Conservation (phyloP, 1,140 invertebrate species). For the Drosophila mayri region DNA sequence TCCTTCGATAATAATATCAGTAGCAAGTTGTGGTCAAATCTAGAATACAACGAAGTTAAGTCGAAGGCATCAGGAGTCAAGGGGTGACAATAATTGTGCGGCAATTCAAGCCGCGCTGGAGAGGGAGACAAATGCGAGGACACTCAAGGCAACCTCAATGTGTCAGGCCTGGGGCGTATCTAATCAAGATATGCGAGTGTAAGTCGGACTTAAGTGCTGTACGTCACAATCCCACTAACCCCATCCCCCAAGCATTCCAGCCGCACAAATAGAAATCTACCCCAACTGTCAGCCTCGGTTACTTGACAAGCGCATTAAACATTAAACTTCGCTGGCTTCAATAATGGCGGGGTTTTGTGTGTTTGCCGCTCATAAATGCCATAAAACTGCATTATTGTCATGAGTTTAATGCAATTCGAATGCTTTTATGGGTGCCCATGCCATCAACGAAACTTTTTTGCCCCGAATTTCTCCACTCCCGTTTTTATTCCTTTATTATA, state of each 20-base stretch:
- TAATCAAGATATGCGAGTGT: slow-evolving; percentile 65
- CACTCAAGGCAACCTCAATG: slow-evolving; percentile 6
- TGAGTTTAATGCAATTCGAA: slow-evolving; percentile 62
- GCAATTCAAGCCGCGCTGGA: not conserved
- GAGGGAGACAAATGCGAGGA: not conserved
- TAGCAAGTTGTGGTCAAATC: not conserved
- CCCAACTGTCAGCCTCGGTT: slow-evolving; percentile 23
- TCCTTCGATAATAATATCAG: no score
- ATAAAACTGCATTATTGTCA: slow-evolving; percentile 63
- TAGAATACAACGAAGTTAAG: not conserved
- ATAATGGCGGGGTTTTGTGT: slow-evolving; percentile 18
- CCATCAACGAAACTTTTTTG: not conserved
- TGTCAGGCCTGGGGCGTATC: slow-evolving; percentile 57
- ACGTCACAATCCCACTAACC: slow-evolving; percentile 17
- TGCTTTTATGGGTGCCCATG: slow-evolving; percentile 47
- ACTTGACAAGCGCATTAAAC: slow-evolving; percentile 44
- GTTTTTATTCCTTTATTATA: slow-evolving; percentile 1
- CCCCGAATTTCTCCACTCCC: not conserved
- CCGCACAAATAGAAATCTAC: slow-evolving; percentile 10
- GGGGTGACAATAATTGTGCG: not conserved
- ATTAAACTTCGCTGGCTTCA: slow-evolving; percentile 12
- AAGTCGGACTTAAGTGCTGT: slow-evolving; percentile 58
- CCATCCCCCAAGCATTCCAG: slow-evolving; percentile 2
- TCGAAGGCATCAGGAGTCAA: not conserved
- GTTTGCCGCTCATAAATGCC: slow-evolving; percentile 36